These are phyloP conservation scores for Rallus limicola DNA, from an alignment of 2,113 vertebrate genomes.

Conservation along the genomic window DNA sequence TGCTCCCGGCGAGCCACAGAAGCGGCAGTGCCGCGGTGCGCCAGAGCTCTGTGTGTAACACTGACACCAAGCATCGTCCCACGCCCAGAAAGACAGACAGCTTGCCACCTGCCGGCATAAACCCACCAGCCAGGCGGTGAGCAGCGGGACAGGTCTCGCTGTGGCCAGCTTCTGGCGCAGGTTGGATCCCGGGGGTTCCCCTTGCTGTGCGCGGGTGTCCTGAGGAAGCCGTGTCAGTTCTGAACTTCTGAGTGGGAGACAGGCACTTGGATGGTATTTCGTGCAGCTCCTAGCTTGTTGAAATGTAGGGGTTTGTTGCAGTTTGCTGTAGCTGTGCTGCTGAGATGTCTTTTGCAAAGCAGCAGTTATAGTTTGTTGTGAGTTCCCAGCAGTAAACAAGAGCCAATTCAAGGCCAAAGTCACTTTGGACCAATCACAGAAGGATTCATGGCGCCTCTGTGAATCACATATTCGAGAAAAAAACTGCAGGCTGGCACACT, in stretches of 20 bases:
- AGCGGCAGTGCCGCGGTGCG: neutral
- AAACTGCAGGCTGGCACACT: no score
- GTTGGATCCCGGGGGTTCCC: neutral
- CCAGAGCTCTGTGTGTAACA: neutral
- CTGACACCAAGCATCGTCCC: neutral
- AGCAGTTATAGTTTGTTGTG: no score
- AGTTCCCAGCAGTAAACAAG: no score
- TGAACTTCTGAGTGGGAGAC: neutral
- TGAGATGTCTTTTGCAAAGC: no score
- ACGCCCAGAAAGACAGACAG: neutral
- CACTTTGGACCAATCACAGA: no score
- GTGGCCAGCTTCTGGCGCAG: neutral
- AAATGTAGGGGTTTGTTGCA: neutral
- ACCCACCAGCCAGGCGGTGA: neutral
- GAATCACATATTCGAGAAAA: no score
- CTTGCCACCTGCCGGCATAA: neutral
- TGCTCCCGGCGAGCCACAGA: no score
- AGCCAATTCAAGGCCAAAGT: no score
- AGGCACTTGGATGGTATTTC: neutral
- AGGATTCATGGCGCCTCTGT: no score
- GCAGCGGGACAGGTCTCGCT: rapidly evolving
- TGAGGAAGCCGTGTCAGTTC: neutral
- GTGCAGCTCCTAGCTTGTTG: neutral
- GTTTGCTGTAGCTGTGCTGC: no score
- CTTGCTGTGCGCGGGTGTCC: neutral